Base-by-base conservation (phyloP, 2,888 invertebrate species). In the Drosophila cyrtoloma region DNA sequence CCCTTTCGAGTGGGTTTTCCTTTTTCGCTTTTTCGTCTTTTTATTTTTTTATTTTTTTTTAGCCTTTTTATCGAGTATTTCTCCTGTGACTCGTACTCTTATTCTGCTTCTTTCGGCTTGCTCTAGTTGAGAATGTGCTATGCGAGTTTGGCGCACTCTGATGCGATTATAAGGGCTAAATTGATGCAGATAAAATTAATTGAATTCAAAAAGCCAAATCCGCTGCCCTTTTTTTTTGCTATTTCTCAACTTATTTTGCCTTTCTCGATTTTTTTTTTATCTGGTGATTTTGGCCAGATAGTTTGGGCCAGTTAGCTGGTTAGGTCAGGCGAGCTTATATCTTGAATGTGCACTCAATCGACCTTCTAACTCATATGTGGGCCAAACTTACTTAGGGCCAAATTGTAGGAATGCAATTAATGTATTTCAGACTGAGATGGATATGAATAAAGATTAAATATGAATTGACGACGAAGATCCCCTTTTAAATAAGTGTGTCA, bases 121-220 rank as follows among this genome's bases (percentile, higher is more conserved):
- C 32, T 10, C 59, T 56, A 47, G 44, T 35, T 57, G 60, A 42
- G 63, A 70, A 57, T 75, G 62, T 76, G 77, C 75, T 70, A 60
- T 82, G 74, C 69, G 82, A 79, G 84, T 79, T 79, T 74, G 79
- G 73, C 72, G 81, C 87, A 77, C 88, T 75, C 87, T 89, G 88
- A 86, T 86, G 90, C 90, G 86, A 89, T 86, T 86, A 86, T 86
- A 86, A 89, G 82, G 85, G 89, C 83, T 82, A 86, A 86, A 89
- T 88, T 86, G 86, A 86, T 86, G 86, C 83, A 86, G 90, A 86
- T 86, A 89, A 86, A 86, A 86, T 86, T 86, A 86, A 86, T 86
- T 86, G 86, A 86, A 86, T 86, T 87, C 88, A 89, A 89, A 85
- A 85, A 89, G 86, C 86, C 83, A 82, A 87, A 87, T 75, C 89